Evolutionary conservation across 2,888 invertebrate species (phyloP).

Genomic region (Cyrtodaria siliqua): DNA sequence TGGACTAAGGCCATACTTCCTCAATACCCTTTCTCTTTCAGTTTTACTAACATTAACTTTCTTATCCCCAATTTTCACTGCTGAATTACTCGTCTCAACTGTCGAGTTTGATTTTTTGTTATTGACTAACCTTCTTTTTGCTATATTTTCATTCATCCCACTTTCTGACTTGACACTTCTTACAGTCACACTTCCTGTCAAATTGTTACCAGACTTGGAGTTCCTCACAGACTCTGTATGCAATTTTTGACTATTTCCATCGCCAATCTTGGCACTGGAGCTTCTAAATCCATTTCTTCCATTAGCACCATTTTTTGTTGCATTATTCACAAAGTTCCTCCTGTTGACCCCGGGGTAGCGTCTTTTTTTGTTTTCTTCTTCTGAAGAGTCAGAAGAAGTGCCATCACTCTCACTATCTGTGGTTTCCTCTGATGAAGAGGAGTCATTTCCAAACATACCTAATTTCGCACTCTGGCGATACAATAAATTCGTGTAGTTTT

Average conservation of each 20-base stretch:
- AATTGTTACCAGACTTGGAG: neutral
- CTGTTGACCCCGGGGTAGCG: constrained; percentile 22
- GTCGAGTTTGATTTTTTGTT: constrained; percentile 12
- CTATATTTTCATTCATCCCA: constrained; percentile 35
- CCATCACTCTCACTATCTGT: constrained; percentile 51
- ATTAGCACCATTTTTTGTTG: constrained; percentile 33
- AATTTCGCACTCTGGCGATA: constrained; percentile 27
- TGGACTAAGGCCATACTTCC: constrained; percentile 59
- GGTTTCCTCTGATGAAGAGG: constrained; percentile 48
- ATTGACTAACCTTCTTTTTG: constrained; percentile 23
- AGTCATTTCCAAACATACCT: constrained; percentile 23
- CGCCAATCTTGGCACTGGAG: constrained; percentile 52
- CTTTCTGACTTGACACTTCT: constrained; percentile 61
- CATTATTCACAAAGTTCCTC: constrained; percentile 27
- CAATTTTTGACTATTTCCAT: constrained; percentile 34
- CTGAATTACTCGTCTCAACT: constrained; percentile 7
- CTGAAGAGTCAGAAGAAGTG: constrained; percentile 62
- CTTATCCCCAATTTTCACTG: constrained; percentile 2
- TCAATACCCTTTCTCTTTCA: constrained; percentile 56
- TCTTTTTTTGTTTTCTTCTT: constrained; percentile 48
- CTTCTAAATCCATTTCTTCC: constrained; percentile 35
- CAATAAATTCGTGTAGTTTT: constrained; percentile 43
- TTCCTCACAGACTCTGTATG: constrained; percentile 25
- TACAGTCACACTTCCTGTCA: constrained; percentile 44
- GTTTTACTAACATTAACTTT: constrained; percentile 18